Base-by-base conservation (phyloP, 2,888 invertebrate species). In the Caenorhabditis uteleia region DNA sequence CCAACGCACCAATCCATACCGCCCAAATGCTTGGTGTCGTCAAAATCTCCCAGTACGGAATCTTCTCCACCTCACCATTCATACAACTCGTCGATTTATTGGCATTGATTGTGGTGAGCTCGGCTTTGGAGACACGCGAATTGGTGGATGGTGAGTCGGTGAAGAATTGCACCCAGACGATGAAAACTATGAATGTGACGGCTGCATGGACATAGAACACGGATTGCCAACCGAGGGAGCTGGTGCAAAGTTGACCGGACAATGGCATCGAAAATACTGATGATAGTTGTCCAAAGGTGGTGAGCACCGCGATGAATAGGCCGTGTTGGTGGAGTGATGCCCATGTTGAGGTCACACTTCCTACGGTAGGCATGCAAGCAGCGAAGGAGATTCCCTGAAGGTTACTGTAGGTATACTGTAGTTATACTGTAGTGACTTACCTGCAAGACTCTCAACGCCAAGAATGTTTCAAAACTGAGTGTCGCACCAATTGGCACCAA, bases 1-100 rank as follows among this genome's bases (percentile, higher is more conserved):
- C 81, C 14, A 79, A 69, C 5, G 79, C 79, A 6, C 81, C 79
- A 16, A 80, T 70, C 61, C 80, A 74, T 18, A 81, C 73, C 4
- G 75, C 81, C 81, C 81, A 81, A 43, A 81, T 73, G 7, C 77
- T 73, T 4, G 74, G 77, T 33, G 80, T 80, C 10, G 70, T 55
- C 26, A 77, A 42, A 29, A 81, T 75, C 18, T 73, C 72, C 23
- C 68, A 49, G 48, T 80, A 80, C 3, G 81, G 81, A 7, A 78
- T 77, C 18, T 29, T 3, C 6, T 43, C 31, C 16, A 53, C 49
- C 27, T 43, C 2, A 14, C 14, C 18, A 4, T n/a, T 16, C 12
- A 43, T n/a, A 27, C 42, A 27, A 8, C 26, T 27, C 6, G 27
- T 16, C 16, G 60, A 62, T 18, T 70, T 71, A 7, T 68, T 68